Base-by-base conservation (phyloP, 1,140 invertebrate species). In the Octopus bimaculoides region DNA sequence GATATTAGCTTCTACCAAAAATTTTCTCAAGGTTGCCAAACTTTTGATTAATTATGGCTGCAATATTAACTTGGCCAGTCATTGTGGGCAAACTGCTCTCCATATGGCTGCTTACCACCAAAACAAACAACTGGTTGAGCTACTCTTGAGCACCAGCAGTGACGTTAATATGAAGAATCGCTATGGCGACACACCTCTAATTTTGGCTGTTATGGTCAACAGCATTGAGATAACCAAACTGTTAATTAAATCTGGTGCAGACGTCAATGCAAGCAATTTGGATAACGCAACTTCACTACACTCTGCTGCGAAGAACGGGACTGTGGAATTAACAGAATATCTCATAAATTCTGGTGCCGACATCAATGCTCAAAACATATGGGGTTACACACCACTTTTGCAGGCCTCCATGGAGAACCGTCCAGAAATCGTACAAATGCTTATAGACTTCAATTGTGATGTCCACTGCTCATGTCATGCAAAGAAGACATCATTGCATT, bases 161-260 rank as follows among this genome's bases (percentile, higher is more conserved):
- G 82, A 86, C 54, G 84, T 89, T 6, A 86, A 90, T 81, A 84
- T 84, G 3, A 79, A 83, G 9, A 91, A 92, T 78, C 82, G 87
- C 54, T 89, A 89, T 81, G 78, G 81, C 7, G 78, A 86, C 78
- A 82, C 82, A 5, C 75, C 82, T 12, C 75, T 83, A 14, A 83
- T 82, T 92, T 98, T 96, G 96, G 96, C 97, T 4, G 96, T 97
- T 66, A 74, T 26, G 41, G 53, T 52, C n/a, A 54, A 54, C 52
- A 12, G 74, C 8, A 54, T 54, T 52, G 53, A 74, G n/a, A 61
- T 75, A 26, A 69, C 55, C 26, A 54, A 73, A 52, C 12, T 73
- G 14, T 54, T 79, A 1, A 52, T 79, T 52, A 12, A 79, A 10
- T 52, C 54, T 4, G 78, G 69, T 12, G 17, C 52, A 6, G 17